Evolutionary conservation across 1,140 invertebrate genomes (phyloP), one percentile per base, ranked within the genome.

Genomic region (Popillia japonica): DNA sequence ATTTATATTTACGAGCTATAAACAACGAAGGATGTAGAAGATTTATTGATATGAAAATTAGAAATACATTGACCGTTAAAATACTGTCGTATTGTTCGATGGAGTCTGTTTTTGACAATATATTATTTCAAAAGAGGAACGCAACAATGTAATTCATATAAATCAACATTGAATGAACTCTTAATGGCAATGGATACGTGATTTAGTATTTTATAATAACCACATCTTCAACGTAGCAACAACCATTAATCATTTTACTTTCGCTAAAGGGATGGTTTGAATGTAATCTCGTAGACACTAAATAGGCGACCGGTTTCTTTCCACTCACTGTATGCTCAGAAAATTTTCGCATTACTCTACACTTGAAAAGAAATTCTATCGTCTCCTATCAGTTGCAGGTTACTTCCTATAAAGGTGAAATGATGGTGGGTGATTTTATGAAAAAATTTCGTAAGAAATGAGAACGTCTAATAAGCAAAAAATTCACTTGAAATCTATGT

Each of bases 391-490:
- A 17, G 48, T n/a, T n/a, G 48, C 48, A 55, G 48, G 17, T 55
- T n/a, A n/a, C 6, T 2, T 55, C 14, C 48, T 20, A 6, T 7
- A 44, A 34, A 34, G 27, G 27, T 34, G 27, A 4, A 34, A 4
- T 34, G 27, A 34, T 34, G 27, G 27, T 44, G 42, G 42, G 14
- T 44, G 42, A 44, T 44, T 14, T 44, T 6, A n/a, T n/a, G 48
- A 55, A 55, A 55, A 55, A 55, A 55, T 55, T n/a, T 14, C 48
- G 48, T 7, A 17, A n/a, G 48, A 55, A 55, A 17, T 55, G 48
- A 48, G 9, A 55, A 22, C 9, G 27, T 14, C 20, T 68, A 68
- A 68, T 68, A 68, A 68, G 61, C 61, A 68, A 68, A 68, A 68
- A 68, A 17, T 68, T 27, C 61, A 7, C 27, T 34, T 8, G 10